phyloP scores from a whole-genome alignment of 92 coral and sea anemone genomes.

The Metridium senile region DNA sequence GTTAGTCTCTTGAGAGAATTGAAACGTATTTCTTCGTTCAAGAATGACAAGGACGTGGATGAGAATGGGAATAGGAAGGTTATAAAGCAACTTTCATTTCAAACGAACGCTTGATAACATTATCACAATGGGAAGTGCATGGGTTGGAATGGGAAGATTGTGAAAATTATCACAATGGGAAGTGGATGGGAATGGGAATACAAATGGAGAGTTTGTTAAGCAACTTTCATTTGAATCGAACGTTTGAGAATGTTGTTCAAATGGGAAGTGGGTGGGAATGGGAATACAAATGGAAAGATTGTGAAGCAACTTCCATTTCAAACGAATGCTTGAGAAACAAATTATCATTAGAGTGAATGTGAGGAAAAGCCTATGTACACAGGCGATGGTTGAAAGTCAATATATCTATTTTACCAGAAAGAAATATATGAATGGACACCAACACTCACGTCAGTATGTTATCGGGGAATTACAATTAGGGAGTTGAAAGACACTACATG shows the following conservation, averaged over 20 bases:
- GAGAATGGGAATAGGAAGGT: background rate
- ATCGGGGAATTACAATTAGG: no score
- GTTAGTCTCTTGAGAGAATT: background rate
- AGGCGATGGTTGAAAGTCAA: no score
- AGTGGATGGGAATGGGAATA: background rate
- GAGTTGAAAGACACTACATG: no score
- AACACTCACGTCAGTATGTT: no score
- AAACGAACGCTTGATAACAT: constrained; percentile 3
- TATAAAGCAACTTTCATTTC: constrained; percentile 7
- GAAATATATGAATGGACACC: no score
- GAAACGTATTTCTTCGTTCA: background rate
- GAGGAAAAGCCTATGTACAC: no score
- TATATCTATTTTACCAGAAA: no score
- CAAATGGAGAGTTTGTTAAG: background rate
- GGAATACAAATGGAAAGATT: background rate
- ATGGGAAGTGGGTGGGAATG: background rate
- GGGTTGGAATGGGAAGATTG: no score
- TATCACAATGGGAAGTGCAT: background rate
- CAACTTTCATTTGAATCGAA: no score
- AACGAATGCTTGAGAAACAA: constrained; percentile 5
- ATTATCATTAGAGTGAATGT: no score
- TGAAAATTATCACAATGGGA: background rate
- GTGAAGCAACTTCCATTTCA: constrained; percentile 10
- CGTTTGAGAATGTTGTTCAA: no score
- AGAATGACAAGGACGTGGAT: background rate